Evolutionary conservation across 2,113 vertebrate genomes (phyloP), one percentile per base, ranked within the genome.

Genomic region (Arothron firmamentum): DNA sequence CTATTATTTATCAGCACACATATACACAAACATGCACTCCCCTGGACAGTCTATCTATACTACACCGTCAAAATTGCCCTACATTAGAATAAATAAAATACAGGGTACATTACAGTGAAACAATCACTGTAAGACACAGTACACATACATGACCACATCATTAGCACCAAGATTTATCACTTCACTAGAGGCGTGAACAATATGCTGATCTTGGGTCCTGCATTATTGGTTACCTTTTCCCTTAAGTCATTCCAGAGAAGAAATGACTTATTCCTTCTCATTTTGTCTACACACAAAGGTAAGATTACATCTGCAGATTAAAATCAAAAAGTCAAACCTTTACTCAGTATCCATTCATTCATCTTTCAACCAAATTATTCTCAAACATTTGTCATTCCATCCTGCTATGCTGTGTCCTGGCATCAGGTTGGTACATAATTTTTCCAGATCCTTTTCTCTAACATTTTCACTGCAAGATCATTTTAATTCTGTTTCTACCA

Each of bases 251-350:
- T 9, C 8, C 11, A 28, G 6, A 6, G 8, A 31, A 31, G 34
- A 12, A 12, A n/a, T n/a, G n/a, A n/a, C n/a, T n/a, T n/a, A n/a
- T 38, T 38, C 34, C 6, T 10, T 38, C 34, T 38, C 34, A 38
- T 12, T 38, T 38, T 38, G 34, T 38, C 34, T 38, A 10, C 34
- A 12, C 28, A 42, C 20, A 23, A 31, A 63, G 28, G 23, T 34
- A 23, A n/a, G 11, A 47, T 73, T 5, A 6, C 47, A 75, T 77
- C 23, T 43, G 45, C 45, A 65, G 53, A 63, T 73, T 25, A 62
- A 19, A 48, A 48, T 38, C 8, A 9, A 38, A 38, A 38, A 38
- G 8, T 38, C 34, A 10, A 38, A 12, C 34, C 34, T 12, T 38
- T 38, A 38, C 10, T 38, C 34, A 38, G 34, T 1, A 38, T 38